phyloP scores from a whole-genome alignment of 2,888 invertebrate genomes.

The Gari tellinella region DNA sequence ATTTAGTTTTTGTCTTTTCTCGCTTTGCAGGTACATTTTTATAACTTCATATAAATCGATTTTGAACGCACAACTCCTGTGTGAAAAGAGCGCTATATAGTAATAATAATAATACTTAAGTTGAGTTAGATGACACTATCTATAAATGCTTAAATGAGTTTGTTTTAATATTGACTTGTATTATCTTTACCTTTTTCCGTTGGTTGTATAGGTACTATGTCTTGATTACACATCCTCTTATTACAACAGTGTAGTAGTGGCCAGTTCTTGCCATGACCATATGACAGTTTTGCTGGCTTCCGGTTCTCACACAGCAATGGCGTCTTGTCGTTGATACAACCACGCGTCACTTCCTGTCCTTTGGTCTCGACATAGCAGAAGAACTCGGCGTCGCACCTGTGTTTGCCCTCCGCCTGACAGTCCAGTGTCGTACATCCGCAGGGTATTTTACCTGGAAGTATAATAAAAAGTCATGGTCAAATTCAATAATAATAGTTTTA shows the following conservation, averaged over 20 bases:
- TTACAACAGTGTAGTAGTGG: constrained; percentile 84
- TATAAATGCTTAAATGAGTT: too few relatives aligned
- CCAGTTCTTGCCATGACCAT: constrained; percentile 75
- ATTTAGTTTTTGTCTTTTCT: too few relatives aligned
- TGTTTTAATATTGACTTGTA: too few relatives aligned
- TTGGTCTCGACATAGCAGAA: constrained; percentile 84
- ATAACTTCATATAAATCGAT: too few relatives aligned
- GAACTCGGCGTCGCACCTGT: constrained; percentile 81
- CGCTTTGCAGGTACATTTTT: too few relatives aligned
- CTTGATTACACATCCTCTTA: constrained; percentile 81
- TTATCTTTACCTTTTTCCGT: constrained; percentile 67
- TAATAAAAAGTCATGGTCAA: background rate
- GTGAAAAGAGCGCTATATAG: too few relatives aligned
- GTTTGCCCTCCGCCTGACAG: constrained; percentile 74
- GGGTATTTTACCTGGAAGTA: constrained; percentile 41
- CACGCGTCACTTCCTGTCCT: constrained; percentile 78
- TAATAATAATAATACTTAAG: too few relatives aligned
- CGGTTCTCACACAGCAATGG: constrained; percentile 85
- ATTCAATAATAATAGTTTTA: background rate
- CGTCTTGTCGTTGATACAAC: constrained; percentile 83
- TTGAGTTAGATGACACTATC: too few relatives aligned
- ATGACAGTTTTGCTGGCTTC: constrained; percentile 74
- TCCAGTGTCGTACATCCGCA: constrained; percentile 84
- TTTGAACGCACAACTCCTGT: too few relatives aligned
- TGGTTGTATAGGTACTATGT: constrained; percentile 74